Evolutionary conservation across 2,113 vertebrate species (phyloP), one percentile per base, ranked within the genome.

Genomic region (Paramormyrops kingsleyae): DNA sequence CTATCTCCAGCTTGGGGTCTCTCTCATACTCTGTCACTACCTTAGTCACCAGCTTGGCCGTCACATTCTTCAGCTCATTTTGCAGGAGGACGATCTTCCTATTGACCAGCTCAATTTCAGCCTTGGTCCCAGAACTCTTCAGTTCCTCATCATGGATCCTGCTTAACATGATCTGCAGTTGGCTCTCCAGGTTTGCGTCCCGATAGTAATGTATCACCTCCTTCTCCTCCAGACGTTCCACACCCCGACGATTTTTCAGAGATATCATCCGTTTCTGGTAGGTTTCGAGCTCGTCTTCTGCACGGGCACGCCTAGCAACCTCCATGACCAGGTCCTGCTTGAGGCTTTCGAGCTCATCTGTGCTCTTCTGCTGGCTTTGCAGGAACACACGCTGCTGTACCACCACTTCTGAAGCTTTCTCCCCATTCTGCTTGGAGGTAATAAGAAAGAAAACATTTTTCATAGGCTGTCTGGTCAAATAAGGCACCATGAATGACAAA

Each of bases 1-100:
- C 96, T 12, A 93, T 90, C 1, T 98, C 98, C 90, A 99, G 92
- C 90, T 95, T 93, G 5, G 98, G 97, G 92, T 99, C 98, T 93
- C 93, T 97, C 94, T 99, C 98, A 66, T 97, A 97, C 89, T 98
- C 96, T 9, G 98, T 99, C 92, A 99, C 96, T 92, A 99, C 99
- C 94, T 97, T 99, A 87, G 97, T 99, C 91, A 99, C 94, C 59
- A 99, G 94, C 90, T 98, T 97, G 31, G 97, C 94, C 91, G 95
- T 92, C 10, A 90, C 2, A 0, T 92, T 94, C 87, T 95, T 97
- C 47, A 95, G 91, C 87, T 95, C 94, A 0, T 92, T 95, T 89
- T 97, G 97, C 90, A 97, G 88, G 87, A 91, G 93, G 0, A 92
- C 91, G 19, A 99, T 92, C 92, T 95, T 97, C 89, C 91, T 95